A percentile compares a stretch with the other conserved stretches of the same genome.
phyloP scores from a whole-genome alignment of 1,140 invertebrate species.

The Drosophila setifemur region DNA sequence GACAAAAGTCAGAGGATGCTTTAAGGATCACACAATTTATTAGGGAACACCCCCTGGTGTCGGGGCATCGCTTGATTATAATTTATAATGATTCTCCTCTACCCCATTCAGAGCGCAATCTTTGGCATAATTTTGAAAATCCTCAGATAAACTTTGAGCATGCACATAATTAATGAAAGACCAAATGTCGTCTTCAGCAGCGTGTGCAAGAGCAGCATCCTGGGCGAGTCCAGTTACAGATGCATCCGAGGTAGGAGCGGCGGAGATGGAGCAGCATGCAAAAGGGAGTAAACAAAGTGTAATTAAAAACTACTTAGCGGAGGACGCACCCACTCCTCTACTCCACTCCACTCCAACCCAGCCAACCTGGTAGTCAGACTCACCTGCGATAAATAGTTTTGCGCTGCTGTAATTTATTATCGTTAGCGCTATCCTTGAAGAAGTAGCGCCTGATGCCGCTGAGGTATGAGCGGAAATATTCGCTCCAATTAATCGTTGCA shows the following conservation, averaged over 20 bases:
- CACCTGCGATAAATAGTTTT: constrained; percentile 82
- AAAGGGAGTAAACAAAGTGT: constrained; percentile 72
- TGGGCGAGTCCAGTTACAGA: constrained; percentile 35
- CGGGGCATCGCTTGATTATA: constrained; percentile 57
- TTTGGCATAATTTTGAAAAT: constrained; percentile 78
- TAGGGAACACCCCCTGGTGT: constrained; percentile 23
- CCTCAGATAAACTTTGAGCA: constrained; percentile 75
- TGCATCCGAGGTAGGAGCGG: constrained; percentile 7
- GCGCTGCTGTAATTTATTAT: constrained; percentile 79
- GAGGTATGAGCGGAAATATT: constrained; percentile 85
- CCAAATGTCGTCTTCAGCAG: constrained; percentile 79
- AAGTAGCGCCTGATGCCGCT: constrained; percentile 84
- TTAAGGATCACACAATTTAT: constrained; percentile 60
- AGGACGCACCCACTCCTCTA: neutral
- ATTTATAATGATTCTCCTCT: constrained; percentile 49
- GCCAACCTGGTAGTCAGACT: constrained; percentile 41
- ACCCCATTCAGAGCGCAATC: constrained; percentile 52
- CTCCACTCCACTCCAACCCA: neutral
- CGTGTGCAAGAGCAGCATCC: constrained; percentile 72
- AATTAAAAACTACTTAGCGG: constrained; percentile 81
- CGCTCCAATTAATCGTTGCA: constrained; percentile 84
- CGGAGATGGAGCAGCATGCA: constrained; percentile 13
- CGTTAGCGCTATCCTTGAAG: constrained; percentile 83
- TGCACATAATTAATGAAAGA: constrained; percentile 80
- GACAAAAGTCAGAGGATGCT: constrained; percentile 19